phyloP scores from a whole-genome alignment of 2,797 vertebrate species.

The Mareca strepera region DNA sequence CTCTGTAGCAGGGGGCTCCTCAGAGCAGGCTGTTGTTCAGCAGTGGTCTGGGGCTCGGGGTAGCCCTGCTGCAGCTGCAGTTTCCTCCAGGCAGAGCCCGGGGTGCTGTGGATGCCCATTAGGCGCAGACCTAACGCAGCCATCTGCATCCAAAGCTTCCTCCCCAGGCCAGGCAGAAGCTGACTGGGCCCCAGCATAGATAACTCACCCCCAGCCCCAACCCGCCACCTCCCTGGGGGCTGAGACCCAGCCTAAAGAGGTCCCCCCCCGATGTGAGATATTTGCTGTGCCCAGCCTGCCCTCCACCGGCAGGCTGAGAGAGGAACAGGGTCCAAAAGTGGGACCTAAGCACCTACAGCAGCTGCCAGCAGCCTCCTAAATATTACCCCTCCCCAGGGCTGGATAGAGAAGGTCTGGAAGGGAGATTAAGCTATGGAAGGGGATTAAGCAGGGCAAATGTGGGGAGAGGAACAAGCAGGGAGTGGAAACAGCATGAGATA shows the following conservation, averaged over 20 bases:
- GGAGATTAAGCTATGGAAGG: too few species aligned
- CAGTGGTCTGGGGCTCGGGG: not conserved
- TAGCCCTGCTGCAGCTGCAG: not conserved
- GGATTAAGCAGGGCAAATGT: not conserved
- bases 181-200: fast-evolving
- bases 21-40: not conserved
- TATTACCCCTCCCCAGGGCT: not conserved
- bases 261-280: not conserved
- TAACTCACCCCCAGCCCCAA: not conserved
- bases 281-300: constrained; percentile 33
- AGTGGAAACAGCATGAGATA: not conserved
- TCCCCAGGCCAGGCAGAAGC: not conserved
- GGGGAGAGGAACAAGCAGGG: not conserved
- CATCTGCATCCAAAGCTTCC: not conserved
- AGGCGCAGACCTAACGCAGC: not conserved
- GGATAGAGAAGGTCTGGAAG: not conserved
- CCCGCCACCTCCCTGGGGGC: fast-evolving
- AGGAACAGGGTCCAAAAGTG: not conserved
- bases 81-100: not conserved
- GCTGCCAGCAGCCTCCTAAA: not conserved
- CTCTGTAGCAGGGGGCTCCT: not conserved
- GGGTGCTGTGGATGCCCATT: not conserved
- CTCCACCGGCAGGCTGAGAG: constrained; percentile 54
- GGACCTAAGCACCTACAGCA: not conserved
- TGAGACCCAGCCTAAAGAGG: not conserved